phyloP scores from a whole-genome alignment of 2,888 invertebrate genomes.

The Exephanes ischioxanthus region DNA sequence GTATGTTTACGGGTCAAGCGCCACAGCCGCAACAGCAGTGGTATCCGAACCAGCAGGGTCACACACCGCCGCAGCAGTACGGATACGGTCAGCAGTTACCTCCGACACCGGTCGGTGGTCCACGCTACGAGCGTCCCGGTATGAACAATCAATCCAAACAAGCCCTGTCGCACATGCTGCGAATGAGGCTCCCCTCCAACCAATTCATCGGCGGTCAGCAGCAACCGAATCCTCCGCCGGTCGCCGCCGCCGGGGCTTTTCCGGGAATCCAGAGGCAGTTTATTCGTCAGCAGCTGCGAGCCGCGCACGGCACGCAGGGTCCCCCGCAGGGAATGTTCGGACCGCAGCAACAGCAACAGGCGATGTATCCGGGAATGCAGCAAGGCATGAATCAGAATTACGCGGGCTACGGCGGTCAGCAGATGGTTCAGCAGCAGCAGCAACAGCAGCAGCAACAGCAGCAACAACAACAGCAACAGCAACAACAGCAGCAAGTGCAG shows the following conservation, averaged over 20 bases:
- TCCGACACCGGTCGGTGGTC: constrained; percentile 79
- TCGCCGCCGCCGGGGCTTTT: constrained; percentile 81
- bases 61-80: constrained; percentile 82
- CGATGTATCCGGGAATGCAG: constrained; percentile 80
- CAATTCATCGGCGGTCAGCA: constrained; percentile 84
- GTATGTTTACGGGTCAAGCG: constrained; percentile 85
- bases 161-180: constrained; percentile 94
- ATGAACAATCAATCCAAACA: constrained; percentile 92
- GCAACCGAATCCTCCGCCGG: constrained; percentile 78
- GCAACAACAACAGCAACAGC: constrained; percentile 84
- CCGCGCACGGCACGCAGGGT: constrained; percentile 81
- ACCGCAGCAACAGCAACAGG: constrained; percentile 83
- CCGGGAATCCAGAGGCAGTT: constrained; percentile 85
- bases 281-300: constrained; percentile 83
- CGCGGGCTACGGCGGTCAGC: constrained; percentile 87
- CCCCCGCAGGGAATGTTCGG: constrained; percentile 86
- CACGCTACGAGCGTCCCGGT: constrained; percentile 84
- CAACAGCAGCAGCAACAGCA: constrained; percentile 78
- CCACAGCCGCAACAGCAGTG: constrained; percentile 85
- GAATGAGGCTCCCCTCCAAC: constrained; percentile 90
- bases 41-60: constrained; percentile 82
- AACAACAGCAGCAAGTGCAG: constrained; percentile 84
- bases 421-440: constrained; percentile 82
- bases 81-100: constrained; percentile 86
- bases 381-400: constrained; percentile 88